Conservation (phyloP, 2,797 vertebrate species). For the Liasis olivaceus region DNA sequence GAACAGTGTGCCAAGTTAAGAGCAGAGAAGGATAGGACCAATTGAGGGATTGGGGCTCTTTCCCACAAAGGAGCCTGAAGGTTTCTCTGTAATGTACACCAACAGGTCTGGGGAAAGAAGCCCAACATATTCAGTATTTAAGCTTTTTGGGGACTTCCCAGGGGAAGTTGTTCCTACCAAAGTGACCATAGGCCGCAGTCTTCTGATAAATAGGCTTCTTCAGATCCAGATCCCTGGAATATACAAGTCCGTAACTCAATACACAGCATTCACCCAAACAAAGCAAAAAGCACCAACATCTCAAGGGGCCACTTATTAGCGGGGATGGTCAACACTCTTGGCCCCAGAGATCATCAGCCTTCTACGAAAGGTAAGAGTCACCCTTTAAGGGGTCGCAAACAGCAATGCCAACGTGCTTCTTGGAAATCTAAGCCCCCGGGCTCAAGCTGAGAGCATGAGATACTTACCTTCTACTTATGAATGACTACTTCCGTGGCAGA, state of each 20-base stretch:
- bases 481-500: conserved; percentile 20
- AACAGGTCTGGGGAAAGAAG: conserved; percentile 88
- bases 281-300: conserved; percentile 49
- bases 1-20: conserved; percentile 67
- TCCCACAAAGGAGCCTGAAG: conserved; percentile 83
- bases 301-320: neutral
- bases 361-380: neutral
- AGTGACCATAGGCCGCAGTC: conserved; percentile 97
- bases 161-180: conserved; percentile 96
- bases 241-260: conserved; percentile 89
- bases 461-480: conserved; percentile 68
- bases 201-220: conserved; percentile 98
- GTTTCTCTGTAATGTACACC: conserved; percentile 98
- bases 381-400: neutral
- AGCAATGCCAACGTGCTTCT: conserved; percentile 9
- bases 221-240: conserved; percentile 99
- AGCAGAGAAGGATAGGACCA: conserved; percentile 66
- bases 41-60: conserved; percentile 74
- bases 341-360: neutral
- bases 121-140: conserved; percentile 92
- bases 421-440: conserved; percentile 62
- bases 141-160: conserved; percentile 98
- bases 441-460: conserved; percentile 30
- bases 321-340: neutral
- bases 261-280: conserved; percentile 53